Base-by-base conservation (phyloP, 2,888 invertebrate genomes). In the Agrotis clavis region DNA sequence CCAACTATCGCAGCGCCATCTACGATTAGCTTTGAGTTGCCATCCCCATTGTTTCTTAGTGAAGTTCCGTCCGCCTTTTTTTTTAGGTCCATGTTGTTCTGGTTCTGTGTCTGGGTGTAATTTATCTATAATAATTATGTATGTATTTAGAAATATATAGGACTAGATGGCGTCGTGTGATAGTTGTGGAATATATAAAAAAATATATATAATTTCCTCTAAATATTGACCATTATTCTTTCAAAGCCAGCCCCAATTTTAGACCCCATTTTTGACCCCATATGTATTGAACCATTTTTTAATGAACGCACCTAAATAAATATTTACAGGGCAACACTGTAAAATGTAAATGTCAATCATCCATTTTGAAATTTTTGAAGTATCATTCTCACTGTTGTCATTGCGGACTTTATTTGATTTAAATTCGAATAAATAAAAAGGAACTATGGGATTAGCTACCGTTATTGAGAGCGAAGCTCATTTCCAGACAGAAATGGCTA, bases 401-500 rank as follows among this genome's bases (percentile, higher is more conserved):
- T 63, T 88, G 82, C 67, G 60, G 74, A 80, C 82, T 84, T 35
- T 84, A 66, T 83, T 57, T 84, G 65, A 72, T 67, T 64, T 51
- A 69, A 83, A 81, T 82, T 82, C 77, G 76, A 73, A 77, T 73
- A 78, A 76, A 78, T 80, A 48, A 69, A 77, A 71, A 57, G 57
- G 78, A 86, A 91, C 85, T 90, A 97, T 97, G 97, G 97, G 97
- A 79, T 90, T 96, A 84, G 97, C 98, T 76, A 97, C 97, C 77
- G 95, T 97, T 75, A 97, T 98, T 87, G 97, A 97, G 84, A 97
- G 98, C 88, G 98, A 98, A 93, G 96, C 97, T 41, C 98, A 99
- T 93, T 99, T 99, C 91, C 98, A 98, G 90, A 95, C 97, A 7
- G 98, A 99, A 96, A 96, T 99, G 93, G 95, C 97, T n/a, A 97